These are phyloP conservation scores for Aphelenchoides besseyi DNA, from an alignment of 1,140 invertebrate species.

Conservation along the genomic window DNA sequence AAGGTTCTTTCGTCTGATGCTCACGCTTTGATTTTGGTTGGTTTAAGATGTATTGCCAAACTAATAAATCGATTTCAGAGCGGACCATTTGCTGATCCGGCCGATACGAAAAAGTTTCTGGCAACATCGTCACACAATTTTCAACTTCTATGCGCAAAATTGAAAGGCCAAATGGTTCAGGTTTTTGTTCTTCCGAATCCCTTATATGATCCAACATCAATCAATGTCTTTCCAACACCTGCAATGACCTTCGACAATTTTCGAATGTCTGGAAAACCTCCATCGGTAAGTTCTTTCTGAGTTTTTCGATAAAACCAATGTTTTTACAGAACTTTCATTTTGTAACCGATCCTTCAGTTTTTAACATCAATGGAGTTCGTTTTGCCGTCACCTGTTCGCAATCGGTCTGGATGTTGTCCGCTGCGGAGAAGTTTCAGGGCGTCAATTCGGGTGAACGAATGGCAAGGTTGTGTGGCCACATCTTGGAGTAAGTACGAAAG, in stretches of 20 bases:
- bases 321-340: not conserved
- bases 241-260: not conserved
- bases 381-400: conserved; percentile 6
- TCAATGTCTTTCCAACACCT: not conserved
- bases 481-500: not conserved
- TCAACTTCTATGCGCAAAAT: not conserved
- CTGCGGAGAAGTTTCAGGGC: conserved; percentile 6
- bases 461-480: not conserved
- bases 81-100: not conserved
- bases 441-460: not conserved
- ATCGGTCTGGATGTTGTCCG: not conserved
- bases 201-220: not conserved
- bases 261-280: not conserved
- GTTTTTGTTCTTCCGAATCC: not conserved
- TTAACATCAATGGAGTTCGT: not conserved
- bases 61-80: too few species aligned
- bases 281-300: not conserved
- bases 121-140: not conserved
- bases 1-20: not conserved
- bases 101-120: not conserved
- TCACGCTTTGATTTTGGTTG: conserved; percentile 9
- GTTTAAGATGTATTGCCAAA: not conserved
- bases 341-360: not conserved
- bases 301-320: not conserved
- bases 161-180: not conserved